These are phyloP conservation scores for Pollenia griseotomentosa DNA, from an alignment of 2,888 invertebrate species.

Conservation along the genomic window DNA sequence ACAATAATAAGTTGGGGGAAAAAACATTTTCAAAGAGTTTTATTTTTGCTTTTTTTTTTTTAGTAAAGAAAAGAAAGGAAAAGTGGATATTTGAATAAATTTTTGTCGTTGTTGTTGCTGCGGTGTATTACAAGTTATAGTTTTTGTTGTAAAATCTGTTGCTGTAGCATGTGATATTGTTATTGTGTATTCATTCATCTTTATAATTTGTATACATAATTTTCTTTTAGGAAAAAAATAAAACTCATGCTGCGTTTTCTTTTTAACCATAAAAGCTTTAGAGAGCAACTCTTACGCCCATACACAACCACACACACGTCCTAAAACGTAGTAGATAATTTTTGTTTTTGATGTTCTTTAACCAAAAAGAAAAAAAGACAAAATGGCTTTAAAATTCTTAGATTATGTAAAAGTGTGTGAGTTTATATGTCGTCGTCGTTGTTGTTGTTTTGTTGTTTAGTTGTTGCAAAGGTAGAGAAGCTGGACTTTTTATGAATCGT, in stretches of 20 bases:
- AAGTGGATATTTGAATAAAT: no score
- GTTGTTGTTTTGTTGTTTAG: not conserved
- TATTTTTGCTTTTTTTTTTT: no score
- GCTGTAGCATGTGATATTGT: not conserved
- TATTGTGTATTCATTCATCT: not conserved
- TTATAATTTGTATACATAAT: not conserved
- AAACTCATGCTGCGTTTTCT: constrained; percentile 44
- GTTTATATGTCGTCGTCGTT: not conserved
- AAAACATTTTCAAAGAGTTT: no score
- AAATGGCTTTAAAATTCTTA: constrained; percentile 35
- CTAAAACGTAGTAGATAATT: not conserved
- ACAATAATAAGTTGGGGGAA: no score
- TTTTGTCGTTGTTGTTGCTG: no score
- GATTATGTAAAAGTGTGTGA: not conserved
- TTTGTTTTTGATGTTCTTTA: constrained; percentile 32
- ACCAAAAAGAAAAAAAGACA: not conserved
- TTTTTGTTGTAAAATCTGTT: not conserved
- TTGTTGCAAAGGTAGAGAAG: not conserved
- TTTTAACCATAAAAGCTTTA: constrained; percentile 18
- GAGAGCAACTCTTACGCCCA: not conserved
- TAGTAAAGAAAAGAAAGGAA: no score
- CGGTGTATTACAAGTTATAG: no score
- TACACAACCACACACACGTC: not conserved
- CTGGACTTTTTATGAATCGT: not conserved
- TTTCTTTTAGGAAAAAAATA: constrained; percentile 22